Percentiles rank a stretch among this genome's conserved stretches.
Conservation (phyloP, 2,888 invertebrate species). For the Amorpha juglandis region DNA sequence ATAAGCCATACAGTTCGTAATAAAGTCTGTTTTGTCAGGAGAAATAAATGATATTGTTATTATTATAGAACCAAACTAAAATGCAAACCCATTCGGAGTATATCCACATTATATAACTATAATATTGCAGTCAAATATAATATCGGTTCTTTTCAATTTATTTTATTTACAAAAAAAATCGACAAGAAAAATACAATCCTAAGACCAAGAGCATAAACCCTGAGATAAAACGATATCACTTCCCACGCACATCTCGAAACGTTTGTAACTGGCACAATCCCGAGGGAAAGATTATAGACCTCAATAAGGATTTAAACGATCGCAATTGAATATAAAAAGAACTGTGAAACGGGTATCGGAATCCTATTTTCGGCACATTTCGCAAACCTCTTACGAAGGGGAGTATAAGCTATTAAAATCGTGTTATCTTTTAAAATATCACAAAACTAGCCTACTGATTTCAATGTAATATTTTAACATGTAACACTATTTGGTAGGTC, state of each 20-base stretch:
- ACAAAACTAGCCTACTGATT: neutral
- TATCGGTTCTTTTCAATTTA: no score
- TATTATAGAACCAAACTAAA: no score
- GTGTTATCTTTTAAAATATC: neutral
- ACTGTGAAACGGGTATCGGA: neutral
- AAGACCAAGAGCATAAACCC: neutral
- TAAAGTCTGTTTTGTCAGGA: no score
- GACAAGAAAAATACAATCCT: neutral
- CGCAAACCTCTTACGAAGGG: neutral
- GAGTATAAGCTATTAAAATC: neutral
- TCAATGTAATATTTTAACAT: no score
- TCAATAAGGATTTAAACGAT: neutral
- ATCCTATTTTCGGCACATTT: conserved; percentile 7
- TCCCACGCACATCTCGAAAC: neutral
- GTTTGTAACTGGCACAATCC: neutral
- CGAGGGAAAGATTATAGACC: neutral
- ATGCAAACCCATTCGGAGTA: no score
- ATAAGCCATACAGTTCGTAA: no score
- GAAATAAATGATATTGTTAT: no score
- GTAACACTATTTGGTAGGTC: no score
- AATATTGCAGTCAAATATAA: no score
- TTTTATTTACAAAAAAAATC: neutral
- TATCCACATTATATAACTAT: no score
- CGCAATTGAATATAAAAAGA: conserved; percentile 11
- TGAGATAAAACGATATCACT: neutral